Evolutionary conservation across 2,888 invertebrate species (phyloP).

Genomic region (Barypeithes pellucidus): DNA sequence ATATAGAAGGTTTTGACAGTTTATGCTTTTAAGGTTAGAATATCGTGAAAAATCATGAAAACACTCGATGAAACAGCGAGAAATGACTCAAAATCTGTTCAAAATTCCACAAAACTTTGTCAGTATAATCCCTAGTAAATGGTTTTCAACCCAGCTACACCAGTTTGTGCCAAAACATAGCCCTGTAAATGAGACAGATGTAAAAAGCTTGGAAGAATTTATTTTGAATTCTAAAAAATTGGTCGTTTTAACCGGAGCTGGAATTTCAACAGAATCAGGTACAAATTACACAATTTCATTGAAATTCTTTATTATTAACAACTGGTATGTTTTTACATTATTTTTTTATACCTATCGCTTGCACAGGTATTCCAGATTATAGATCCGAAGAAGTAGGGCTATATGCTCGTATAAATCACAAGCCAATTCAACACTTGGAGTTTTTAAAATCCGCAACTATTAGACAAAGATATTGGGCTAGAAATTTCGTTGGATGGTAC

Average conservation of each 20-base stretch:
- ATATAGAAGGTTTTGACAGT: background rate
- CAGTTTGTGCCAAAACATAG: constrained; percentile 83
- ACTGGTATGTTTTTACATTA: background rate
- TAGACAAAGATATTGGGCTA: constrained; percentile 93
- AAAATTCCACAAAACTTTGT: background rate
- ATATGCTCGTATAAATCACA: constrained; percentile 87
- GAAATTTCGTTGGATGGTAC: constrained; percentile 96
- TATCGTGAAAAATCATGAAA: constrained; percentile 1
- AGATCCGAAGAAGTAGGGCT: constrained; percentile 93
- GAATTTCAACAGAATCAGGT: constrained; percentile 96
- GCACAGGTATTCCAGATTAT: constrained; percentile 92
- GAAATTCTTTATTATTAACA: background rate
- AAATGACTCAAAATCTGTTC: background rate
- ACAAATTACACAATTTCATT: constrained; percentile 69
- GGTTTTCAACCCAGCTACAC: constrained; percentile 30
- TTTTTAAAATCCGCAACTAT: constrained; percentile 81
- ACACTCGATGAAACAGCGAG: no score
- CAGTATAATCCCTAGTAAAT: background rate
- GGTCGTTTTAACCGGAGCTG: constrained; percentile 91
- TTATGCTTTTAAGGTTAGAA: constrained; percentile 1
- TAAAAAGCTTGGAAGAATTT: constrained; percentile 76
- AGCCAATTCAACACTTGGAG: constrained; percentile 90
- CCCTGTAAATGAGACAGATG: constrained; percentile 76
- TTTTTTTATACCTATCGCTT: constrained; percentile 30
- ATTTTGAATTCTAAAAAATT: constrained; percentile 74